phyloP scores from a whole-genome alignment of 2,797 vertebrate genomes.

The Chelidonichthys spinosus region DNA sequence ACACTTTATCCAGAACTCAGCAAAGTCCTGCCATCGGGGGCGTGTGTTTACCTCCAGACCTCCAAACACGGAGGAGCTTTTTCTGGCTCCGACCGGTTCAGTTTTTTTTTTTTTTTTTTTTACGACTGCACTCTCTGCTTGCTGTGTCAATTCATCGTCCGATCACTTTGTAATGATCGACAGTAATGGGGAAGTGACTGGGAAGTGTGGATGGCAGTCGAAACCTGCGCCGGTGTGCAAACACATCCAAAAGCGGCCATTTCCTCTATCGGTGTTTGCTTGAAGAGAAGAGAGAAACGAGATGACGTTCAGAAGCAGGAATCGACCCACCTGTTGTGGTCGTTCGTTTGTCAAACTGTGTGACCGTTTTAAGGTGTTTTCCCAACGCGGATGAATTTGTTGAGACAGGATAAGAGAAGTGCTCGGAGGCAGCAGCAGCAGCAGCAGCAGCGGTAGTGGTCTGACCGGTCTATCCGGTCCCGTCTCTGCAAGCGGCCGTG shows the following conservation, averaged over 20 bases:
- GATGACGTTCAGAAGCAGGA: constrained; percentile 21
- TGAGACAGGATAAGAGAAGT: constrained; percentile 47
- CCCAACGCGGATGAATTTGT: constrained; percentile 47
- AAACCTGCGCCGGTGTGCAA: constrained; percentile 44
- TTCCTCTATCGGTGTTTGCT: constrained; percentile 47
- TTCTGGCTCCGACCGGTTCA: constrained; percentile 1
- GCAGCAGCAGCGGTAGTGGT: constrained; percentile 8
- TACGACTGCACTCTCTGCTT: not conserved
- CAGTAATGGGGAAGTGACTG: constrained; percentile 4
- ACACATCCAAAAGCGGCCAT: constrained; percentile 44
- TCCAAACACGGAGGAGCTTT: constrained; percentile 44
- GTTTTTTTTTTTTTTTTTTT: no score
- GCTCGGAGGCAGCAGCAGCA: constrained; percentile 11
- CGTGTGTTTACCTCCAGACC: constrained; percentile 66
- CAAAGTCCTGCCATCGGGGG: constrained; percentile 55
- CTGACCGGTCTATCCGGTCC: constrained; percentile 56
- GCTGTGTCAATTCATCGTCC: not conserved
- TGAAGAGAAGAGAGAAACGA: constrained; percentile 48
- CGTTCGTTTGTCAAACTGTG: constrained; percentile 2
- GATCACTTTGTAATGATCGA: constrained; percentile 43
- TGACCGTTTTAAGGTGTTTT: not conserved
- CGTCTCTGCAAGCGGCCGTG: constrained; percentile 24
- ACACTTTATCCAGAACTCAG: constrained; percentile 63
- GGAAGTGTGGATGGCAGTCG: constrained; percentile 27
- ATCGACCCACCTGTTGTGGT: constrained; percentile 29